Evolutionary conservation across 1,140 invertebrate species (phyloP).

Genomic region (Bombus huntii): DNA sequence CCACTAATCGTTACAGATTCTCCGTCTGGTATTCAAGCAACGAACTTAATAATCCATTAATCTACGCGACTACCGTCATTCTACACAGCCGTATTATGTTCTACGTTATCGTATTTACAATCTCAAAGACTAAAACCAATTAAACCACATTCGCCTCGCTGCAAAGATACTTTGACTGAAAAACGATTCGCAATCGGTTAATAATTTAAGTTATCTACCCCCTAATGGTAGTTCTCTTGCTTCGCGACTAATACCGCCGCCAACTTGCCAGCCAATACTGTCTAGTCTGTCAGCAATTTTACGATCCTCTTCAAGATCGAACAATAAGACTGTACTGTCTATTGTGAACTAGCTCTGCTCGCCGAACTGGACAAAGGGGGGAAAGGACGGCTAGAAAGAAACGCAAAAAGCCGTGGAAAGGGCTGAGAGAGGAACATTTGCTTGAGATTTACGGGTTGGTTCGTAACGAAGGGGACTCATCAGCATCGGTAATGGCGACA

Average conservation of each 20-base stretch:
- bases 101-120: too few species aligned
- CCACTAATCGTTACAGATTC: not conserved
- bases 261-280: constrained; percentile 17
- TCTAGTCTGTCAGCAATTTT: constrained; percentile 47
- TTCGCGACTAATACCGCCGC: constrained; percentile 40
- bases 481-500: constrained; percentile 66
- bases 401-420: constrained; percentile 15
- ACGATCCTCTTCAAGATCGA: constrained; percentile 55
- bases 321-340: constrained; percentile 57
- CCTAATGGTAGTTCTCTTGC: not conserved
- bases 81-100: too few species aligned
- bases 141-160: too few species aligned
- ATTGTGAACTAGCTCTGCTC: constrained; percentile 49
- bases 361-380: constrained; percentile 9
- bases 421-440: constrained; percentile 20
- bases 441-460: constrained; percentile 65
- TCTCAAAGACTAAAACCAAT: too few species aligned
- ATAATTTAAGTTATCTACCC: not conserved
- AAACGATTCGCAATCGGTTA: too few species aligned
- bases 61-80: too few species aligned
- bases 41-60: not conserved
- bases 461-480: constrained; percentile 69
- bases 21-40: not conserved
- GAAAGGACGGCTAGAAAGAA: constrained; percentile 11
- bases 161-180: too few species aligned